phyloP scores from a whole-genome alignment of 2,888 invertebrate genomes.

The Allophyes oxyacanthae region DNA sequence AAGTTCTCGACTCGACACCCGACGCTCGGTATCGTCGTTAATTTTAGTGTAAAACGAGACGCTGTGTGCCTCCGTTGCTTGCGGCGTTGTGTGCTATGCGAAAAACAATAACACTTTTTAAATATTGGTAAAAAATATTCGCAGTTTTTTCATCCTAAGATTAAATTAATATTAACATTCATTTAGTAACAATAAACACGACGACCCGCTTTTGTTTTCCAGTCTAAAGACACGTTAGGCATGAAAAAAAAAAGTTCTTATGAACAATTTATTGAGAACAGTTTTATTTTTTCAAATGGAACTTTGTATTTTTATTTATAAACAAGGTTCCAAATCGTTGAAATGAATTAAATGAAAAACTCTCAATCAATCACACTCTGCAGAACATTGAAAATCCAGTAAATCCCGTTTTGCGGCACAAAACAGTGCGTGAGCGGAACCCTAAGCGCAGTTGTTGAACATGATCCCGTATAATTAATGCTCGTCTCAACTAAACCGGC shows the following conservation, averaged over 20 bases:
- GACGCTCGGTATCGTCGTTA: slow-evolving; percentile 73
- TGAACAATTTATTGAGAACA: too few species aligned
- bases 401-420: slow-evolving; percentile 51
- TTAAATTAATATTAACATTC: slow-evolving; percentile 14
- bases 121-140: slow-evolving; percentile 24
- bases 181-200: slow-evolving; percentile 4
- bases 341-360: slow-evolving; percentile 5
- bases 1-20: slow-evolving; percentile 71
- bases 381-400: slow-evolving; percentile 40
- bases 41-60: slow-evolving; percentile 74
- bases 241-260: too few species aligned
- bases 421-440: slow-evolving; percentile 56
- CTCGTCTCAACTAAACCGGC: slow-evolving; percentile 76
- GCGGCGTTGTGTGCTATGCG: slow-evolving; percentile 53
- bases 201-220: too few species aligned
- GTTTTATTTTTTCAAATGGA: too few species aligned
- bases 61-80: slow-evolving; percentile 60
- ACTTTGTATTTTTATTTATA: too few species aligned
- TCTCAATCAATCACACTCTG: slow-evolving; percentile 28
- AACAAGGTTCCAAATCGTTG: too few species aligned
- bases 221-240: too few species aligned
- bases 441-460: slow-evolving; percentile 66
- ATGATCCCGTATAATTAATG: slow-evolving; percentile 81
- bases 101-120: slow-evolving; percentile 48
- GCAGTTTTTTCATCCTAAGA: slow-evolving; percentile 13